Base-by-base conservation (phyloP, 2,888 invertebrate species). In the Chorisops tibialis region DNA sequence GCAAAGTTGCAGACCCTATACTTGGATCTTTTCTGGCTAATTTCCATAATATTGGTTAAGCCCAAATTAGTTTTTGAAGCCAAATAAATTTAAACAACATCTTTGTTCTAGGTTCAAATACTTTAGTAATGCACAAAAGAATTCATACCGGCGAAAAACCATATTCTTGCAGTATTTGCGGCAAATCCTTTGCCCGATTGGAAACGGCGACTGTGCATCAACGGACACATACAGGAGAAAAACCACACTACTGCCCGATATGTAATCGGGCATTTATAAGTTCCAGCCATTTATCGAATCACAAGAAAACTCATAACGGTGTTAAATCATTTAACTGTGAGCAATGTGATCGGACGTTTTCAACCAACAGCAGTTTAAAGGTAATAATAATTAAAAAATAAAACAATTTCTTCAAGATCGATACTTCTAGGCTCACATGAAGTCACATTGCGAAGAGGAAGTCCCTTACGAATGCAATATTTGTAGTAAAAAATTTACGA, bases 401-500 rank as follows among this genome's bases (percentile, higher is more conserved):
- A 22, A 24, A 5, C 22, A 49, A 47, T 47, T 47, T 24, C 6
- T 24, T n/a, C 24, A 16, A 49, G n/a, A n/a, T n/a, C n/a, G n/a
- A n/a, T n/a, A 35, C 18, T 35, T 39, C 49, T 7, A 52, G 52
- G 21, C 14, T 19, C 52, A 52, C 18, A 2, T 52, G 18, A 52
- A 21, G 19, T 52, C 39, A 6, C 52, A 52, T 21, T 52, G 39
- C 14, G 14, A 6, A n/a, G 19, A 4, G 7, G 16, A 5, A 30
- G 9, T 9, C 3, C 5, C 1, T 11, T 61, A 59, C 18, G 43
- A 61, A 24, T 79, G 79, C 63, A 68, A 72, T 54, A 76, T 78
- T 2, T 81, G 81, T 64, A 70, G 74, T 30, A 80, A 81, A 68
- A 74, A 69, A 0, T 80, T 80, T 67, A 69, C 77, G 0, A 78